Evolutionary conservation across 2,888 invertebrate genomes (phyloP).

Genomic region (Sepiola atlantica): DNA sequence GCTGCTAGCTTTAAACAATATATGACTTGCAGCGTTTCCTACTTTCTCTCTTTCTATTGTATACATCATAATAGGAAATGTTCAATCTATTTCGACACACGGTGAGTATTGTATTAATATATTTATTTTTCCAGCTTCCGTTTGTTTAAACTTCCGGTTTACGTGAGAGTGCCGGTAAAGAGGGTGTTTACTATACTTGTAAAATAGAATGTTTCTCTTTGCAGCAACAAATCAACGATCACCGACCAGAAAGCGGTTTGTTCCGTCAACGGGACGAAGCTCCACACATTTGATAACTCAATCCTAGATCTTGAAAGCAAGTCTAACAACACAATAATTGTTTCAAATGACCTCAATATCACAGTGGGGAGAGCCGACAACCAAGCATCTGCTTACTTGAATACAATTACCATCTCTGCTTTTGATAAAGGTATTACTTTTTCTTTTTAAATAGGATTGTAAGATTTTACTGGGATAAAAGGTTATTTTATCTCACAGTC

Average conservation of each 20-base stretch:
- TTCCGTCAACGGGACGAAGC: neutral
- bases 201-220: neutral
- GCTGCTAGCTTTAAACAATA: too few species aligned
- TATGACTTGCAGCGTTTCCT: too few species aligned
- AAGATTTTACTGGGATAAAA: too few species aligned
- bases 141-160: too few species aligned
- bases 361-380: neutral
- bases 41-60: too few species aligned
- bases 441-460: neutral
- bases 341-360: neutral
- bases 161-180: too few species aligned
- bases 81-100: too few species aligned
- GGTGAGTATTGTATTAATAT: too few species aligned
- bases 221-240: neutral
- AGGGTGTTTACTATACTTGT: too few species aligned
- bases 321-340: neutral
- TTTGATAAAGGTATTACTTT: neutral
- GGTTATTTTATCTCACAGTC: too few species aligned
- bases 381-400: neutral
- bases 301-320: neutral
- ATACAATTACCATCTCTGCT: neutral
- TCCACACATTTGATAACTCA: neutral
- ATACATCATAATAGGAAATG: too few species aligned
- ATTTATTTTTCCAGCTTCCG: too few species aligned
- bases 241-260: neutral